Conservation (phyloP, 1,140 invertebrate species). For the Drosophila lacteicornis region DNA sequence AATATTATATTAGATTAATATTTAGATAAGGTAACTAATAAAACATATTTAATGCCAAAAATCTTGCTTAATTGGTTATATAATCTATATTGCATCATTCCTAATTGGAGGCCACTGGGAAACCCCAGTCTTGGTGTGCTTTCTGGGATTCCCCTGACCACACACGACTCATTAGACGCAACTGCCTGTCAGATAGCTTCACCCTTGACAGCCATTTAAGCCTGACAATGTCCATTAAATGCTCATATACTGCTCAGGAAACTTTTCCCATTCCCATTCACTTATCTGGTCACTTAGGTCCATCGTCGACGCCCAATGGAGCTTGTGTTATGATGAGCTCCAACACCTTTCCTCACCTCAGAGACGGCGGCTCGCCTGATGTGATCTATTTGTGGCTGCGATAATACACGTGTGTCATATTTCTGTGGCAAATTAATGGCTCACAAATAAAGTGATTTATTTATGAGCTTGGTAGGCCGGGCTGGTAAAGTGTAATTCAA, state of each 20-base stretch:
- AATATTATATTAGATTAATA: too few relatives aligned
- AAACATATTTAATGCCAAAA: neutral
- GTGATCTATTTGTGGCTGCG: slow-evolving; percentile 23
- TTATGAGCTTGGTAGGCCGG: slow-evolving; percentile 19
- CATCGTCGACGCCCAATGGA: slow-evolving; percentile 3
- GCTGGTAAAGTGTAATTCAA: slow-evolving; percentile 9
- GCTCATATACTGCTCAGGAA: slow-evolving; percentile 13
- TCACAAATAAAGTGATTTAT: slow-evolving; percentile 16
- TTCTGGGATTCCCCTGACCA: neutral
- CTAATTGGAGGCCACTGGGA: too few relatives aligned
- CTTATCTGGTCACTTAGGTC: slow-evolving; percentile 35
- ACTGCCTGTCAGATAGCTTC: slow-evolving; percentile 15
- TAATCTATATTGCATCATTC: neutral
- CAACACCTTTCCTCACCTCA: neutral
- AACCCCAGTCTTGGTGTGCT: too few relatives aligned
- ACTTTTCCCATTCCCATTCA: slow-evolving; percentile 47
- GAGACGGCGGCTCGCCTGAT: neutral
- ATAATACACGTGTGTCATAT: slow-evolving; percentile 16
- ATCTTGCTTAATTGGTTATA: neutral
- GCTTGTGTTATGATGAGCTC: slow-evolving; percentile 1
- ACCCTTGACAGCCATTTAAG: slow-evolving; percentile 36
- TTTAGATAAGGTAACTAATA: too few relatives aligned
- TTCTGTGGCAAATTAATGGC: slow-evolving; percentile 39
- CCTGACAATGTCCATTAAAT: slow-evolving; percentile 49
- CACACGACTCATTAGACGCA: slow-evolving; percentile 14